Percentiles rank a stretch among this genome's conserved stretches.
Conservation (phyloP, 2,888 invertebrate genomes). For the Troides oblongomaculatus region DNA sequence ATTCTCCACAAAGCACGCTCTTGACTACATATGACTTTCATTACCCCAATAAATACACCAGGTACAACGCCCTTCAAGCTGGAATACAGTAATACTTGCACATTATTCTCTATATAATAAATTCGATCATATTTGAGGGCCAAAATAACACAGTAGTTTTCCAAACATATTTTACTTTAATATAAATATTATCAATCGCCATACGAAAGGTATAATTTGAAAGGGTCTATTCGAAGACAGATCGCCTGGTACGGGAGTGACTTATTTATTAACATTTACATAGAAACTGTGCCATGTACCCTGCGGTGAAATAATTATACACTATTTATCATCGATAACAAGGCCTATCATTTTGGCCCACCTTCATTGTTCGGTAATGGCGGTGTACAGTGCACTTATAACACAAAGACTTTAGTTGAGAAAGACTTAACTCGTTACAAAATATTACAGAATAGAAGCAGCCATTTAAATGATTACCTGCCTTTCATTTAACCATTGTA, state of each 20-base stretch:
- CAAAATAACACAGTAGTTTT: background rate
- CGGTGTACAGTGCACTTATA: constrained; percentile 57
- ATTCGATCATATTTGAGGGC: background rate
- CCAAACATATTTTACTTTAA: background rate
- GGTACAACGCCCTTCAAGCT: too few relatives aligned
- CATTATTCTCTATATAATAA: too few relatives aligned
- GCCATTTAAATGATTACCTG: background rate
- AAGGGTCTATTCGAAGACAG: background rate
- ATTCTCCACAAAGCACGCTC: too few relatives aligned
- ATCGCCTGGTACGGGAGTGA: background rate
- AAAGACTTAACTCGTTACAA: constrained; percentile 41
- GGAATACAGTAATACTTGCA: too few relatives aligned
- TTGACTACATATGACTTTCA: too few relatives aligned
- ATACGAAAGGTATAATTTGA: constrained; percentile 2
- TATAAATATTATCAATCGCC: constrained; percentile 3
- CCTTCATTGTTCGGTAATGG: constrained; percentile 41
- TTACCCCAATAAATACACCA: too few relatives aligned
- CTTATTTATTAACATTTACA: constrained; percentile 24
- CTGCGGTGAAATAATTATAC: constrained; percentile 28
- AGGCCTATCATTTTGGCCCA: constrained; percentile 35
- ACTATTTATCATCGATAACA: constrained; percentile 30
- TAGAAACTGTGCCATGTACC: constrained; percentile 13
- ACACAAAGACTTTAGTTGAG: constrained; percentile 67
- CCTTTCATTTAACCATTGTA: background rate
- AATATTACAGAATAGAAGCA: background rate